Evolutionary conservation across 1,140 invertebrate species (phyloP).

Genomic region (Ceratoteleas bidentatus): DNA sequence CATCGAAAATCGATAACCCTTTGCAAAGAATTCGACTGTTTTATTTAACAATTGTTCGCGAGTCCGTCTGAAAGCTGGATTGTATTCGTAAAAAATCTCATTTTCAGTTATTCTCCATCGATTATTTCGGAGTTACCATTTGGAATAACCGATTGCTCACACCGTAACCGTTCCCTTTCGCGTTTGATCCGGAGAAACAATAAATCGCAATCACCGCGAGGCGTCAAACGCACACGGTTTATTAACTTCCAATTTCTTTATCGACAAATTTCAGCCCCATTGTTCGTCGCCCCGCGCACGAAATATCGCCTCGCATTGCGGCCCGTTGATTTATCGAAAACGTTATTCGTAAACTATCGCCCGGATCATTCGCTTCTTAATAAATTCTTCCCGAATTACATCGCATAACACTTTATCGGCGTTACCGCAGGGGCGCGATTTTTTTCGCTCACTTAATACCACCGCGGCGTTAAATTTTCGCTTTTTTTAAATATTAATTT

Average conservation of each 20-base stretch:
- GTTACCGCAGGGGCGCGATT: not conserved
- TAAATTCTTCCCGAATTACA: not conserved
- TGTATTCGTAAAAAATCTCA: no score
- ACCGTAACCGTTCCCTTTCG: not conserved
- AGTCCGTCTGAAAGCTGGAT: no score
- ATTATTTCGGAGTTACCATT: no score
- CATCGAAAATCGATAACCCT: no score
- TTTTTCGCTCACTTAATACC: no score
- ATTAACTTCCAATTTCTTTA: constrained; percentile 34
- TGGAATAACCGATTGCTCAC: not conserved
- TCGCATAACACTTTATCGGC: not conserved
- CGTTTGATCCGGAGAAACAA: constrained; percentile 13
- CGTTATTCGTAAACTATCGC: constrained; percentile 12
- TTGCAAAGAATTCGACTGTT: no score
- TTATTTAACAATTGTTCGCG: no score
- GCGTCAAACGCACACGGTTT: constrained; percentile 23
- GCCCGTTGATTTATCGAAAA: constrained; percentile 18
- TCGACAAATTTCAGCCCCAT: constrained; percentile 25
- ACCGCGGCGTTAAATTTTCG: no score
- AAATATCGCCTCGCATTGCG: constrained; percentile 27
- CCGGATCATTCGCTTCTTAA: constrained; percentile 3
- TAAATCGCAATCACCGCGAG: constrained; percentile 16
- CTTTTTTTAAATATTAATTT: no score
- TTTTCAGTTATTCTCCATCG: no score
- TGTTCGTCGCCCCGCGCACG: constrained; percentile 9